These are phyloP conservation scores for Hoplodrina ambigua DNA, from an alignment of 2,888 invertebrate species.

Conservation along the genomic window DNA sequence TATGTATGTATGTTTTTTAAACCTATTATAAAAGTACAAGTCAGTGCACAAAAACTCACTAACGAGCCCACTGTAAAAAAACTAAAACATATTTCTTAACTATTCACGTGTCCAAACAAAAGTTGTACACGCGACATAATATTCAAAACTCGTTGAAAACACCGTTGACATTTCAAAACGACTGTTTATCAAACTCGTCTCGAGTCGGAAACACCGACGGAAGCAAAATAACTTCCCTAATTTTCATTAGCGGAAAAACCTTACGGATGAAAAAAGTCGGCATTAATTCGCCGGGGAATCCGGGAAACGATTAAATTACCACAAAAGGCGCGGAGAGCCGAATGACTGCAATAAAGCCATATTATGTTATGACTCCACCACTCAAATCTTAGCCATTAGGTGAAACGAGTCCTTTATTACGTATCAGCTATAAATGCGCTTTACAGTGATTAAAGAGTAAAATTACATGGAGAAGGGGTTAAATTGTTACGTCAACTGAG, in stretches of 20 bases:
- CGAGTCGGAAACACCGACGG: conserved; percentile 35
- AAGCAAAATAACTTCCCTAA: conserved; percentile 67
- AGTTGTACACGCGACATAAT: background rate
- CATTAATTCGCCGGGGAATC: conserved; percentile 70
- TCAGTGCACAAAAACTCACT: conserved; percentile 17
- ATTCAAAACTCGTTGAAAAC: conserved; percentile 20
- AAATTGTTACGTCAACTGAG: conserved; percentile 5
- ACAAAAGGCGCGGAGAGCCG: conserved; percentile 77
- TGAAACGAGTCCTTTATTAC: conserved; percentile 61
- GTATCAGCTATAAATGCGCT: conserved; percentile 34
- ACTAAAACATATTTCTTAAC: background rate
- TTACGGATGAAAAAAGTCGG: conserved; percentile 64
- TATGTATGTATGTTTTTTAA: no score
- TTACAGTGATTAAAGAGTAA: conserved; percentile 50
- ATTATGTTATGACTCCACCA: conserved; percentile 74
- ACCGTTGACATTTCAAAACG: conserved; percentile 24
- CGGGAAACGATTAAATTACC: conserved; percentile 84
- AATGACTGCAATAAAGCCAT: conserved; percentile 78
- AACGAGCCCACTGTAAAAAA: background rate
- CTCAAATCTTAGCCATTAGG: conserved; percentile 80
- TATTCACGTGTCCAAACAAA: background rate
- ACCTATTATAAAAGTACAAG: background rate
- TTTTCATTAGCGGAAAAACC: conserved; percentile 69
- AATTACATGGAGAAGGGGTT: conserved; percentile 4
- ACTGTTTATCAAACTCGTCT: conserved; percentile 24